Evolutionary conservation across 2,113 vertebrate genomes (phyloP), one percentile per base, ranked within the genome.

Genomic region (Echinops telfairi): DNA sequence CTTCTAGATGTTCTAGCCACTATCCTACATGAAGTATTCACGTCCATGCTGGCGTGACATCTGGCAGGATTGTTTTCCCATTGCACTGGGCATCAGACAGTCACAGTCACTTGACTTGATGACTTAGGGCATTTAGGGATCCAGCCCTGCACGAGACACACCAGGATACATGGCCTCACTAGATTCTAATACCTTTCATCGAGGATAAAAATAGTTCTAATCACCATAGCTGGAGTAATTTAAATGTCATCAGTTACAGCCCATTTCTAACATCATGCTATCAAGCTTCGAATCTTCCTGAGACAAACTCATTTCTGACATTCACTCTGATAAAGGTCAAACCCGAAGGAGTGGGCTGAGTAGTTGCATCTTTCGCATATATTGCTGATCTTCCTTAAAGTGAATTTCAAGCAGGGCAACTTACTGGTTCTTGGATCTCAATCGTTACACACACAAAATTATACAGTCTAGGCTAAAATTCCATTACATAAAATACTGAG

Each of bases 401-500:
- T 36, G n/a, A 70, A 29, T 78, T 87, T 91, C 25, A 17, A 91
- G 29, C 86, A 85, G 40, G 22, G 27, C 16, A 84, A 20, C 66
- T 92, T 76, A 33, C 38, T 10, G 43, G 4, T n/a, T 38, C 36
- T 60, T 70, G 70, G n/a, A 40, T 84, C 66, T 66, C 75, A 88
- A 88, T 3, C 22, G 81, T 81, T 20, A 83, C 60, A 47, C 10
- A 83, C 68, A 89, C 20, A 79, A 2, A 83, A 53, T 80, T 33
- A 40, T 78, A 77, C 27, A 62, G 15, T 78, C 36, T 75, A 64
- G 11, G 29, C 60, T 78, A 75, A 85, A 83, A 14, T 75, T 38
- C 82, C 88, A 86, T 85, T 76, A 85, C 78, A 57, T 62, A 89
- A 85, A 88, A 92, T 90, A 43, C 33, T 86, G 83, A 83, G 27